phyloP scores from a whole-genome alignment of 2,888 invertebrate species.

The Nymphalis urticae region DNA sequence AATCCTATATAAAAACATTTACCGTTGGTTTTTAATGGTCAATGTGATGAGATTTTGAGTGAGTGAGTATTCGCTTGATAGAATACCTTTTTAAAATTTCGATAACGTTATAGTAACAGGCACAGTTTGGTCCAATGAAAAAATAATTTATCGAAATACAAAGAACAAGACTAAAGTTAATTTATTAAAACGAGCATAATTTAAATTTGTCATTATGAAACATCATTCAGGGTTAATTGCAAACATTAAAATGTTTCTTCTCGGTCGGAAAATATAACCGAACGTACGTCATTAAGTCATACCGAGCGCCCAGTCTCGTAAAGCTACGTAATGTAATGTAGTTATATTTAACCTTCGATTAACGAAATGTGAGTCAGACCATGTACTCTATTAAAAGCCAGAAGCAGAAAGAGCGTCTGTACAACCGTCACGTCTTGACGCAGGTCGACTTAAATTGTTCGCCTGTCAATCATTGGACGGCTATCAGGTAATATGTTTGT shows the following conservation, averaged over 20 bases:
- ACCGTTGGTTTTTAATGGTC: too few species aligned
- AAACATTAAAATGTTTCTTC: slow-evolving; percentile 12
- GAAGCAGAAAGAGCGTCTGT: slow-evolving; percentile 53
- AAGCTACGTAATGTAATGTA: slow-evolving; percentile 48
- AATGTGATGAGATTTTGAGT: too few species aligned
- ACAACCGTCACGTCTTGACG: slow-evolving; percentile 60
- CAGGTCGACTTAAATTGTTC: slow-evolving; percentile 55
- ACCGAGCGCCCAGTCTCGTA: slow-evolving; percentile 37
- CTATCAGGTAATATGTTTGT: slow-evolving; percentile 18
- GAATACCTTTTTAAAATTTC: too few species aligned
- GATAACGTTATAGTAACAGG: too few species aligned
- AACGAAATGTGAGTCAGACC: slow-evolving; percentile 73
- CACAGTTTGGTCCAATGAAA: too few species aligned
- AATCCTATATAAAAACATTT: too few species aligned
- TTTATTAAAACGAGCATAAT: neutral
- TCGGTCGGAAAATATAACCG: slow-evolving; percentile 11
- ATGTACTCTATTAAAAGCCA: slow-evolving; percentile 62
- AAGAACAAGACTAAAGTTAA: too few species aligned
- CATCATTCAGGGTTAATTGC: slow-evolving; percentile 3
- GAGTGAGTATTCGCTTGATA: too few species aligned
- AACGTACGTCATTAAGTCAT: slow-evolving; percentile 26
- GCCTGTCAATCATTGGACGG: slow-evolving; percentile 40
- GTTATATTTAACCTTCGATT: slow-evolving; percentile 74
- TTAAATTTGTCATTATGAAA: neutral
- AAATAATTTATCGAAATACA: too few species aligned